Evolutionary conservation across 2,113 vertebrate genomes (phyloP), one percentile per base, ranked within the genome.

Genomic region (Arvicanthis niloticus): DNA sequence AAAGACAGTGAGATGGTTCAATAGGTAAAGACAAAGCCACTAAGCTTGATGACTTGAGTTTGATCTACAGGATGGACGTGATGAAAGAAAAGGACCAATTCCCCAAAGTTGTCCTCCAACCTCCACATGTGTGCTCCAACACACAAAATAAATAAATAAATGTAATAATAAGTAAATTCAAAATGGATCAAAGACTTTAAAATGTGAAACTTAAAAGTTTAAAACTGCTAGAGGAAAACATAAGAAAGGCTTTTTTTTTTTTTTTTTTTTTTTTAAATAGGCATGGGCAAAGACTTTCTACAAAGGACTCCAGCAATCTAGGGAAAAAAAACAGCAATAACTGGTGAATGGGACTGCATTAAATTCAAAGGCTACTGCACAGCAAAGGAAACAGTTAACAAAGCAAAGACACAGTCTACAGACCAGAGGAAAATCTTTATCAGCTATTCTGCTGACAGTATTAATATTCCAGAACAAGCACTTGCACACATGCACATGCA

Each of bases 141-240:
- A 85, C 58, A 85, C 58, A 45, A 82, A 82, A 82, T 60, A 82
- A 82, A 82, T 60, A 81, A 58, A 58, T 58, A 82, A 82, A 82
- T 40, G 80, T 82, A 58, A 58, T 81, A 58, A 58, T 40, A 67
- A 93, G 65, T 65, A 60, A 65, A 53, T 37, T 67, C 72, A 77
- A 87, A 87, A 56, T 87, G 34, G 24, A 67, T 93, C n/a, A 87
- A 67, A 67, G 37, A 62, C 10, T 17, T 76, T 86, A 76, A 87
- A 67, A 60, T n/a, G 53, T 56, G 62, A 62, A 34, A 86, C 91
- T 3, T 86, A 24, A n/a, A 62, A 76, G 34, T n/a, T 62, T 86
- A 16, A 86, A 93, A 65, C 45, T 77, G 26, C 70, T 31, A 86
- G 34, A 73, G 37, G 37, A 76, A 86, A 86, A 53, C 56, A n/a